phyloP scores from a whole-genome alignment of 2,888 invertebrate genomes.

The Drosophila tanythrix region DNA sequence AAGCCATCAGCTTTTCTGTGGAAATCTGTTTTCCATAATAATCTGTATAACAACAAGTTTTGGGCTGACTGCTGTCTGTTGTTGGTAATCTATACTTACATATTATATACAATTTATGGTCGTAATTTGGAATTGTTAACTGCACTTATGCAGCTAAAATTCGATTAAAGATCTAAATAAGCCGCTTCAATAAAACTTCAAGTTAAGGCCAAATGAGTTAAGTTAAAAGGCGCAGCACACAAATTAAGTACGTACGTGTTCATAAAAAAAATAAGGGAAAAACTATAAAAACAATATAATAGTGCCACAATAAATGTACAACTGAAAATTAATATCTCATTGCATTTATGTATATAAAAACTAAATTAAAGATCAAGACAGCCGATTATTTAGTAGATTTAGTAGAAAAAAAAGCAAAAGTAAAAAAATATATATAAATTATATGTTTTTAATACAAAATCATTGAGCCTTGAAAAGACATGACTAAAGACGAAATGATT shows the following conservation, averaged over 20 bases:
- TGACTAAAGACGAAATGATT: neutral
- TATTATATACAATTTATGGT: neutral
- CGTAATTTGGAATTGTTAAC: neutral
- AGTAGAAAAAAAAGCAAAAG: neutral
- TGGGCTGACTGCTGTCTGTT: neutral
- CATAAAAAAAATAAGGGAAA: conserved; percentile 1
- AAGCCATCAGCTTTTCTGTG: neutral
- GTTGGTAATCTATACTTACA: neutral
- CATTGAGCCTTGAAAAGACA: neutral
- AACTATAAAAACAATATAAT: conserved; percentile 15
- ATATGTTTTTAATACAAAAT: neutral
- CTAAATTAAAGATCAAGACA: conserved; percentile 22
- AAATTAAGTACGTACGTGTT: conserved; percentile 9
- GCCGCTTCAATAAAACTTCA: neutral
- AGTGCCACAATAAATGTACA: neutral
- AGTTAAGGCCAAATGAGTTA: conserved; percentile 3
- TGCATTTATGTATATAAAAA: conserved; percentile 14
- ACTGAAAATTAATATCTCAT: neutral
- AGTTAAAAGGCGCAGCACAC: conserved; percentile 27
- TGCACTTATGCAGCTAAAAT: neutral
- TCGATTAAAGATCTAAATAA: neutral
- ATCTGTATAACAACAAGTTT: neutral
- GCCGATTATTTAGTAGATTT: neutral
- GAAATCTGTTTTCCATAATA: neutral
- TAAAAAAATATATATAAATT: neutral